phyloP scores from a whole-genome alignment of 2,888 invertebrate species.

The Nephrotoma appendiculata region DNA sequence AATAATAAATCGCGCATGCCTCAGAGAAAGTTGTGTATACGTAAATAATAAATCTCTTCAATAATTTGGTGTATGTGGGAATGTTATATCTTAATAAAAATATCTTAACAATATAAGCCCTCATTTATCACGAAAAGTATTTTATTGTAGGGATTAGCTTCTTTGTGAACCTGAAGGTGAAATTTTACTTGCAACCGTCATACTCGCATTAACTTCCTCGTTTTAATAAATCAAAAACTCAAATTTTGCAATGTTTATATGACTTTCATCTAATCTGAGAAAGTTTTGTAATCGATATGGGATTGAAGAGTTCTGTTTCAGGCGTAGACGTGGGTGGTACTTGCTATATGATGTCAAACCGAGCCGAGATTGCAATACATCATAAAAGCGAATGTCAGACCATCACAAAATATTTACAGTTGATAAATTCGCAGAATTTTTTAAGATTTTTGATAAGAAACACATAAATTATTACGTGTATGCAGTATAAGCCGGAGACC shows the following conservation, averaged over 20 bases:
- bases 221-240: not conserved
- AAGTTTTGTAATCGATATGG: not conserved
- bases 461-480: not conserved
- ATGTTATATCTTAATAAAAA: not conserved
- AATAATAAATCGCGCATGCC: not conserved
- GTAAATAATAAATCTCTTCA: not conserved
- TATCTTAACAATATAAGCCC: not conserved
- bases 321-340: not conserved
- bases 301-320: not conserved
- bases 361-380: not conserved
- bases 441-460: not conserved
- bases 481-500: not conserved
- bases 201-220: not conserved
- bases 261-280: not conserved
- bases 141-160: not conserved
- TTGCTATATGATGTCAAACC: not conserved
- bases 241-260: not conserved
- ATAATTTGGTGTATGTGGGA: not conserved
- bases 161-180: not conserved
- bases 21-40: not conserved
- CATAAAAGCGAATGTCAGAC: not conserved
- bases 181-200: not conserved
- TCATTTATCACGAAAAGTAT: not conserved
- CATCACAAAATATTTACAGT: not conserved
- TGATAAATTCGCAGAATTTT: not conserved